Base-by-base conservation (phyloP, 2,113 vertebrate species). In the Nansenia antarctica region DNA sequence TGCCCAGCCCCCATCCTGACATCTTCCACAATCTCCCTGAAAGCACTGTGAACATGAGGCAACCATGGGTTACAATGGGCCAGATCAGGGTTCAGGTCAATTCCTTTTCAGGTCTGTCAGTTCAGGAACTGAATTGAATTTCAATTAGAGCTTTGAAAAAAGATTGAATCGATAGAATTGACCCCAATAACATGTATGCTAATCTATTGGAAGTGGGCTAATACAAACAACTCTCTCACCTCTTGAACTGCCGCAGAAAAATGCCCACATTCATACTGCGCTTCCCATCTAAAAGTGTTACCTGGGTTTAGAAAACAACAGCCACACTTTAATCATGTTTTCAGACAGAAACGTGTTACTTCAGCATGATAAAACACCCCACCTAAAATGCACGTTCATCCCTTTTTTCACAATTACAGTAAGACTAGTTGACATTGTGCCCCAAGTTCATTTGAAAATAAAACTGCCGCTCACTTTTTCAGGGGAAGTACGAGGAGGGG, bases 181-280 rank as follows among this genome's bases (percentile, higher is more conserved):
- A n/a, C n/a, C n/a, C n/a, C n/a, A n/a, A 15, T 18, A 12, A 20
- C 45, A 47, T 47, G 18, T 20, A 14, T 42, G 37, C 14, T 14
- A 47, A 6, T 12, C 18, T 49, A 12, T 6, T 49, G 45, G 20
- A 49, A 18, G 15, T 49, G 45, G 45, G 14, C n/a, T 42, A 37
- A 2, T 49, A 7, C 18, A 49, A 49, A 9, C 18, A 58, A 18
- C 12, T 31, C 8, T 58, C 74, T 68, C n/a, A 85, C 85, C 85
- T 81, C 73, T 86, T 89, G 11, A 84, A 78, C 49, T 86, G 82
- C 62, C 77, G 85, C 32, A 89, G 73, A 53, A 87, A 84, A 30
- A 89, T 85, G 1, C 84, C 81, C 12, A 89, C 65, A 32, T 86
- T 83, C 62, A 86, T 78, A 24, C 69, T 77, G 7, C 73, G 74